Evolutionary conservation across 1,140 invertebrate genomes (phyloP), one percentile per base, ranked within the genome.

Genomic region (Panonychus citri): DNA sequence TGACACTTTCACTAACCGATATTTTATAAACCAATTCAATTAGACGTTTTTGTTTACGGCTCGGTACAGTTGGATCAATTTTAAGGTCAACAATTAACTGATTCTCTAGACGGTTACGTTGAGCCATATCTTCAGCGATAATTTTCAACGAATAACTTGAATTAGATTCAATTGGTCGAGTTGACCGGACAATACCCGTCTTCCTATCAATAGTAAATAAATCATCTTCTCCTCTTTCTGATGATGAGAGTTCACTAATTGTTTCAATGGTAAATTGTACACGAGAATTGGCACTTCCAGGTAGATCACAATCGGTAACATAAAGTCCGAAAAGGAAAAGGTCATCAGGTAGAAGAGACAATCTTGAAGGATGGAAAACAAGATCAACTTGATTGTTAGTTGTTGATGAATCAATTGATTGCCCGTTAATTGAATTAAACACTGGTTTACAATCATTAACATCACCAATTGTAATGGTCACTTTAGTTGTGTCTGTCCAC

Each of bases 401-500:
- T n/a, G 10, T 10, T 12, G 39, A n/a, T 10, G 21, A 46, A 46
- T n/a, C 17, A 46, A 46, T 46, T 19, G 17, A 17, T 7, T n/a
- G n/a, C 5, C n/a, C 17, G 21, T 24, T 25, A 17, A 50, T 12
- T 12, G 15, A 25, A 12, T 5, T 7, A 50, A 27, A 50, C 7
- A 50, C 24, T 50, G 21, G 49, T 50, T 50, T 50, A 17, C 49
- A 50, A 24, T 50, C 49, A 68, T 93, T 93, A 61, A 82, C 77
- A 69, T 93, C 87, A 40, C 72, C 70, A 2, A 90, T 77, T 17
- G 68, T 70, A 37, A 93, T 81, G 0, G 81, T 86, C 7, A 91
- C 69, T 2, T 42, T 39, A 26, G 55, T 15, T 12, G 25, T 57
- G 25, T 59, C 53, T 15, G 34, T 26, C 40, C 62, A 56, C 40